Evolutionary conservation across 2,888 invertebrate genomes (phyloP), one percentile per base, ranked within the genome.

Genomic region (Xylota sylvarum): DNA sequence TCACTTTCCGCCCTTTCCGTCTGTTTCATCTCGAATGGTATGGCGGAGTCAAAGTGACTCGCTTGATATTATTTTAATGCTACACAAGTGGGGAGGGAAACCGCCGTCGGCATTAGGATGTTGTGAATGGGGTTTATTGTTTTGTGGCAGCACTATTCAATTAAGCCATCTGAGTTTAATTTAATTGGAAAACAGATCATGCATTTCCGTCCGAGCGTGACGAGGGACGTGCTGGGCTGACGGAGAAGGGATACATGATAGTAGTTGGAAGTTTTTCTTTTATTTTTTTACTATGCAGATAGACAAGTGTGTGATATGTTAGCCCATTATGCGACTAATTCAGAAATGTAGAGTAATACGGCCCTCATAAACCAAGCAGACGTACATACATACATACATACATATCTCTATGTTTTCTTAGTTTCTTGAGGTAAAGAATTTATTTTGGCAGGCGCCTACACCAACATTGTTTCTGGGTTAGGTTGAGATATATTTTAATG

Each of bases 161-260:
- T 86, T 86, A 82, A 78, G 70, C 86, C 86, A 82, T 86, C 82
- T 86, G 86, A 86, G 77, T 86, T 73, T 85, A 81, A 85, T 85
- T 81, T 86, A 86, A 86, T 86, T 86, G 86, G 56, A 86, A 86
- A 86, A 86, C 77, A 86, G 82, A 86, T 86, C 86, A 86, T 86
- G 86, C 73, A 86, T 82, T 86, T 86, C 86, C 86, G 86, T 48
- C 82, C 62, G 56, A 73, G 82, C 77, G 82, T 82, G 69, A 58
- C 82, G 62, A 43, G 67, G 65, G 55, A 5, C 10, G n/a, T 14
- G 19, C 32, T 43, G 17, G 27, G 48, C 10, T 12, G 23, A 7
- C 23, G 17, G n/a, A 40, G 27, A 40, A 17, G 40, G 14, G 40
- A 19, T 58, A 19, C 19, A 60, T 40, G 35, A 56, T 56, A 35